phyloP scores from a whole-genome alignment of 2,113 vertebrate genomes.

The Serilophus lunatus region DNA sequence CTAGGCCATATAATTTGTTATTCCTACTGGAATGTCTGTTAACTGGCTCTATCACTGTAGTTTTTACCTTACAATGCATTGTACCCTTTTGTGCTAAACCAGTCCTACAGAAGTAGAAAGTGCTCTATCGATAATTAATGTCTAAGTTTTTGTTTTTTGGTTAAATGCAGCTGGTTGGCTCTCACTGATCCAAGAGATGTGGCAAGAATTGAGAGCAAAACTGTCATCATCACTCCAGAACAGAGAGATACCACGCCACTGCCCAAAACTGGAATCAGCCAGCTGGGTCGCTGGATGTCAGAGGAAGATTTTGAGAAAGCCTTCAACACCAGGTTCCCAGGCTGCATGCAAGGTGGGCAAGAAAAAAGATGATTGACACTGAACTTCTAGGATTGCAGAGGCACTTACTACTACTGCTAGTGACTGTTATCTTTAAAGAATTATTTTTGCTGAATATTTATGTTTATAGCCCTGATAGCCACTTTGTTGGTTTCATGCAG shows the following conservation, averaged over 20 bases:
- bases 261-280: constrained; percentile 79
- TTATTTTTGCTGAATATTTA: not conserved
- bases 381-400: not conserved
- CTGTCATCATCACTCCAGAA: constrained; percentile 88
- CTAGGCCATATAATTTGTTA: not conserved
- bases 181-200: constrained; percentile 93
- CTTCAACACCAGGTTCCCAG: constrained; percentile 84
- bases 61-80: not conserved
- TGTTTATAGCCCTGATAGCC: not conserved
- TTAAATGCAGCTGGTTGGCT: constrained; percentile 86
- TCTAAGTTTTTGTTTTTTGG: not conserved
- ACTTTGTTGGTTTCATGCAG: not conserved
- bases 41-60: not conserved
- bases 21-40: not conserved
- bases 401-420: not conserved
- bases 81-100: not conserved
- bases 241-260: constrained; percentile 84
- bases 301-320: constrained; percentile 92
- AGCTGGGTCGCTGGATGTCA: constrained; percentile 94
- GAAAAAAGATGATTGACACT: not conserved
- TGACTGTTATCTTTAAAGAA: not conserved
- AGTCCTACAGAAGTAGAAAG: not conserved
- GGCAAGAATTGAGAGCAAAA: constrained; percentile 94
- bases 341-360: constrained; percentile 92
- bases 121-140: not conserved